These are phyloP conservation scores for Pseudopodoces humilis DNA, from an alignment of 2,113 vertebrate genomes.

Conservation along the genomic window DNA sequence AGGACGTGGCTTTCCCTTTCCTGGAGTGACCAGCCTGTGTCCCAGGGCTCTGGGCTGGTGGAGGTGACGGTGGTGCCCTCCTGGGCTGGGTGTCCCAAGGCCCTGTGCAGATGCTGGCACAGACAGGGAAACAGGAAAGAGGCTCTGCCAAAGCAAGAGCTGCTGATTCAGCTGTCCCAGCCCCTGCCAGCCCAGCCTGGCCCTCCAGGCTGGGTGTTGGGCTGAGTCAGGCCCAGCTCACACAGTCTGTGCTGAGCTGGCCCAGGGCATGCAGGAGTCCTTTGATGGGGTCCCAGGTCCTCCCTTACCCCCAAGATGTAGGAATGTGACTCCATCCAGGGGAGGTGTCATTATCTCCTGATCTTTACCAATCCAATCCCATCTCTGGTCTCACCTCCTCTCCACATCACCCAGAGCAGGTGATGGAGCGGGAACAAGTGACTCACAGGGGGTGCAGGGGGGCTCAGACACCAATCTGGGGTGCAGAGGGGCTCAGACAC, in stretches of 20 bases:
- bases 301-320: not conserved
- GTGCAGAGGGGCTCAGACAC: not conserved
- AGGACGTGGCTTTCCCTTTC: not conserved
- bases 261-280: not conserved
- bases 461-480: not conserved
- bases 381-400: rapidly evolving
- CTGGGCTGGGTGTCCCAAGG: not conserved
- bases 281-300: not conserved
- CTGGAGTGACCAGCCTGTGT: not conserved
- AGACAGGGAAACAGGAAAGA: not conserved
- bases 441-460: not conserved
- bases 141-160: not conserved
- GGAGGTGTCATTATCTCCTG: not conserved
- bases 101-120: not conserved
- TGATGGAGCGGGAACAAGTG: not conserved
- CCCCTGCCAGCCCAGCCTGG: not conserved
- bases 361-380: not conserved
- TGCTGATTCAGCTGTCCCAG: not conserved
- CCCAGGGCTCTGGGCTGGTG: not conserved
- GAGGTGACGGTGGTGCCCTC: rapidly evolving
- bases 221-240: conserved; percentile 34
- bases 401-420: not conserved
- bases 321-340: not conserved
- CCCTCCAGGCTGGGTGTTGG: not conserved
- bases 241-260: not conserved